Conservation (phyloP, 2,113 vertebrate species). For the Nothobranchius kuhntae region DNA sequence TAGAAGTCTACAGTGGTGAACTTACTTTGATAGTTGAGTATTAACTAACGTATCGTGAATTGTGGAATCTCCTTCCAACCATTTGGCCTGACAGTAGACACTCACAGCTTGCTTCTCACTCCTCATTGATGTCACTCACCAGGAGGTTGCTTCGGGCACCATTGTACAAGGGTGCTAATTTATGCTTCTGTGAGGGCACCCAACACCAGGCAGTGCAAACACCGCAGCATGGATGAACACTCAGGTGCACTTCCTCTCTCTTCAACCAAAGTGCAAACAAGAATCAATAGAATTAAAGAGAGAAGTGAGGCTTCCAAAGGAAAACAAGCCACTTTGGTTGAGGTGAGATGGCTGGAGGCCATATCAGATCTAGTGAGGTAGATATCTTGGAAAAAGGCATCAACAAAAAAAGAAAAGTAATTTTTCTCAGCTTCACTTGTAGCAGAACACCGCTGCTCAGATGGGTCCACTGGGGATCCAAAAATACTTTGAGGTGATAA, state of each 20-base stretch:
- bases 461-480: conserved; percentile 48
- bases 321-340: conserved; percentile 61
- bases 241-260: conserved; percentile 69
- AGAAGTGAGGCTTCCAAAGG: conserved; percentile 47
- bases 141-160: conserved; percentile 70
- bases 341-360: conserved; percentile 74
- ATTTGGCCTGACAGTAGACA: conserved; percentile 73
- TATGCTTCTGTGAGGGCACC: conserved; percentile 73
- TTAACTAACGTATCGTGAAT: conserved; percentile 62
- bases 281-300: conserved; percentile 74
- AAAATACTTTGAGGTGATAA: conserved; percentile 64
- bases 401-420: conserved; percentile 48
- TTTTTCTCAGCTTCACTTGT: conserved; percentile 51
- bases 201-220: conserved; percentile 62
- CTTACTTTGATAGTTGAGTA: conserved; percentile 41
- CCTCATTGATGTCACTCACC: conserved; percentile 77
- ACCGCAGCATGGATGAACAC: conserved; percentile 67
- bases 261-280: conserved; percentile 68
- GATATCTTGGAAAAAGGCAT: conserved; percentile 50
- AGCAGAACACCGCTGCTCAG: conserved; percentile 38
- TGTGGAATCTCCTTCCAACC: conserved; percentile 69
- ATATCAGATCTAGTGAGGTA: conserved; percentile 23
- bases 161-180: conserved; percentile 74
- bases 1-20: conserved; percentile 24
- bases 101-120: conserved; percentile 78